Base-by-base conservation (phyloP, 1,140 invertebrate genomes). In the Caerostris extrusa region DNA sequence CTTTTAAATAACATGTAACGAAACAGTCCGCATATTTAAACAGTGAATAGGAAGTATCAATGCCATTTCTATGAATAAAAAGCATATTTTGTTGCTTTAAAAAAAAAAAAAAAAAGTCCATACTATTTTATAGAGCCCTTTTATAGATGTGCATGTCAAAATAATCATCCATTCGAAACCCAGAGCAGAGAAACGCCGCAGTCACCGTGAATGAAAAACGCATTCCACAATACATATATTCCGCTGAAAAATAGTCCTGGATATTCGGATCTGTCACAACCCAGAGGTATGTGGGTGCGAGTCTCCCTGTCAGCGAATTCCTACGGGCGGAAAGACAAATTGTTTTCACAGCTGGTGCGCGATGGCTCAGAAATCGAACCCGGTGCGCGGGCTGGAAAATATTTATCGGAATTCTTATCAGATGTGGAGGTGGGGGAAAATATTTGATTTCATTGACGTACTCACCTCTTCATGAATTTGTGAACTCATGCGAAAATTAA, bases 371-470 rank as follows among this genome's bases (percentile, higher is more conserved):
- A 34, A 50, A 77, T 77, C 69, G 69, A 77, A 77, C 50, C 12
- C 19, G 69, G 69, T 34, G 69, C 50, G 5, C 7, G 69, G 50
- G 34, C 50, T 77, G 19, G 19, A 77, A 77, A 77, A 77, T 34
- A 77, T 77, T 77, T 77, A 77, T 77, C 34, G 10, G 34, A 34
- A 77, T 77, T 77, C 19, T 77, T 77, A 77, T 77, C 69, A 34
- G 19, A 34, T 12, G 69, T 14, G 60, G 17, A 17, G 12, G 60
- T 2, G 69, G 10, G 69, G 8, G 34, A 77, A 50, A 77, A 50
- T 50, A 77, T 77, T 53, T 77, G 7, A 71, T 71, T 2, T 10
- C 7, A 19, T 8, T 50, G 69, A 77, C 69, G 50, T 77, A 50
- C 69, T 4, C 34, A 64, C 14, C n/a, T 64, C 5, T 17, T n/a